Percentiles rank a stretch among this genome's conserved stretches.
phyloP scores from a whole-genome alignment of 2,888 invertebrate species.

The Aleiodes alternator region DNA sequence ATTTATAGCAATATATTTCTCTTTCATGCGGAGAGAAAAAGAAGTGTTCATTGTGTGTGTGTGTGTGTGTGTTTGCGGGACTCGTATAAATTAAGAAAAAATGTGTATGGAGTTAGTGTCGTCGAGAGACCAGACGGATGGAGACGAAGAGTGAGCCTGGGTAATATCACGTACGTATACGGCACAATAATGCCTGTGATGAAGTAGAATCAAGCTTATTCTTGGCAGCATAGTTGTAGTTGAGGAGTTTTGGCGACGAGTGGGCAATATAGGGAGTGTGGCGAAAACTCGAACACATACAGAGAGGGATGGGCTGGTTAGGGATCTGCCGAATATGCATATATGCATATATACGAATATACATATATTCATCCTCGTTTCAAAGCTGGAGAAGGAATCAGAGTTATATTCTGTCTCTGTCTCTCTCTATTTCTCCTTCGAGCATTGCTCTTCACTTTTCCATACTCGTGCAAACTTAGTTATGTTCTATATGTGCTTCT shows the following conservation, averaged over 20 bases:
- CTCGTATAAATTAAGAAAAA: neutral
- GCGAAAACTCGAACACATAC: conserved; percentile 13
- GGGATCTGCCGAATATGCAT: conserved; percentile 38
- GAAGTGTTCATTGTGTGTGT: conserved; percentile 9
- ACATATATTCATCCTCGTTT: conserved; percentile 27
- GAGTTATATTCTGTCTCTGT: too few relatives aligned
- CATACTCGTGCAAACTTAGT: neutral
- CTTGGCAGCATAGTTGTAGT: conserved; percentile 68
- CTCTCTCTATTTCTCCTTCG: too few relatives aligned
- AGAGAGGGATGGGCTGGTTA: conserved; percentile 21
- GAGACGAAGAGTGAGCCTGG: conserved; percentile 31
- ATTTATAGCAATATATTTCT: too few relatives aligned
- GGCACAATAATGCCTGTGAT: conserved; percentile 71
- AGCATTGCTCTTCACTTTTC: neutral
- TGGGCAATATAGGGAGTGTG: conserved; percentile 37
- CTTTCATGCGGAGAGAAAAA: too few relatives aligned
- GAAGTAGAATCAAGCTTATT: conserved; percentile 69
- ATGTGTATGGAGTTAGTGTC: conserved; percentile 18
- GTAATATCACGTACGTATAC: conserved; percentile 22
- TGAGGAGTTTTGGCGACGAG: conserved; percentile 43
- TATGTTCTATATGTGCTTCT: conserved; percentile 16
- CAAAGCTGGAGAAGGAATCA: neutral
- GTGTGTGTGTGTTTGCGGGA: neutral
- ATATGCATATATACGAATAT: neutral
- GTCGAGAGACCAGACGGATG: conserved; percentile 25